Evolutionary conservation across 1,140 invertebrate genomes (phyloP), one percentile per base, ranked within the genome.

Genomic region (Formica exsecta): DNA sequence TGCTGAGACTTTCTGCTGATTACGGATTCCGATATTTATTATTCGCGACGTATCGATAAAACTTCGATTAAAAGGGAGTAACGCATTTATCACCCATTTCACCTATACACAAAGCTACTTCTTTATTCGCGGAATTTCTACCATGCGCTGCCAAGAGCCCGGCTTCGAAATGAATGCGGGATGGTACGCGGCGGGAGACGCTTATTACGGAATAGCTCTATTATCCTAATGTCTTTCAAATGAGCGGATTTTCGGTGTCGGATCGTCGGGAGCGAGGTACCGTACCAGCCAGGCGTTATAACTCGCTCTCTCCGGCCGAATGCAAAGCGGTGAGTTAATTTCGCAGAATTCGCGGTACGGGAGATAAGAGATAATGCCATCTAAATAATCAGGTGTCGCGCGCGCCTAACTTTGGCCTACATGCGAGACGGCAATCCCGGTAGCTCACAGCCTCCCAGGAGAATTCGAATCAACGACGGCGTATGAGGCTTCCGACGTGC

Each of bases 331-430:
- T 62, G 48, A 66, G 76, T 81, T 85, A 65, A 85, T 77, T 85
- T 77, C 44, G 68, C 68, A 83, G 71, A 61, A 73, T 83, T 68
- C 79, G 48, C 48, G 44, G 79, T n/a, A 44, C 79, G 38, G 29
- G 25, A 73, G 79, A 41, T 71, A 81, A 81, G 79, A 73, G 79
- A 81, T 81, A 81, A 81, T 81, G 51, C 79, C 66, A 81, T 81
- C 79, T 83, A 83, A 83, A 83, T 83, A 83, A 83, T 81, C 79
- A 61, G 68, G 54, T 83, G 79, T 83, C 54, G 79, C 48, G 48
- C 48, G 48, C 48, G 66, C 54, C 79, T 81, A 83, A 83, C 79
- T 83, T 83, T 83, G 79, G 68, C 79, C 79, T 61, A 83, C 68
- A 83, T 83, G 51, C 66, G 0, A 7, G n/a, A 36, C 79, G 70